Evolutionary conservation across 2,797 vertebrate species (phyloP).

Genomic region (Brotula barbata): DNA sequence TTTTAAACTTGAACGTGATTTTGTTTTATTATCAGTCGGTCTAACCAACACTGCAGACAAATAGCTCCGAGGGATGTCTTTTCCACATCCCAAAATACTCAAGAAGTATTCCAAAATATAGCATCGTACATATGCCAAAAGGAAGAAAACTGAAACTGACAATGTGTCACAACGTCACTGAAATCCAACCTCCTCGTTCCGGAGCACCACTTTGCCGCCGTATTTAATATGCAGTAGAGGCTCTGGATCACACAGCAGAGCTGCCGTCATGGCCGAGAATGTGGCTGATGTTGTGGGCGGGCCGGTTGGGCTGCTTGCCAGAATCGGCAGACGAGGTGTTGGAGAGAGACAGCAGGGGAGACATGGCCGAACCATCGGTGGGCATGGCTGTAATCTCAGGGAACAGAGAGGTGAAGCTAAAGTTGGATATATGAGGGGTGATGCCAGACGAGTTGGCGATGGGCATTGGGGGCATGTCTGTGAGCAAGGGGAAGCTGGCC

Average conservation of each 20-base stretch:
- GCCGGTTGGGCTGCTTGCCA: conserved; percentile 94
- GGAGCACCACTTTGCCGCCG: conserved; percentile 5
- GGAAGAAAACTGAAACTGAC: conserved; percentile 9
- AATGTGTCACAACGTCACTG: neutral
- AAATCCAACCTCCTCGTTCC: conserved; percentile 12
- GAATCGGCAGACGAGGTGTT: conserved; percentile 92
- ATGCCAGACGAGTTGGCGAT: conserved; percentile 90
- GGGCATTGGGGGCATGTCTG: conserved; percentile 97
- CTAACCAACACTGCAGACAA: conserved; percentile 46
- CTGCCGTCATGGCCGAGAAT: conserved; percentile 98
- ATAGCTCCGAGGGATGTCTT: conserved; percentile 6
- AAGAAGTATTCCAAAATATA: conserved; percentile 40
- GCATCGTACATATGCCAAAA: conserved; percentile 18
- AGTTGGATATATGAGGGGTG: conserved; percentile 93
- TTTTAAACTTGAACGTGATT: conserved; percentile 49
- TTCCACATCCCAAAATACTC: conserved; percentile 20
- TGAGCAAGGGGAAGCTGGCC: conserved; percentile 93
- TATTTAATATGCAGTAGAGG: conserved; percentile 30
- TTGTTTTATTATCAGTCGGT: conserved; percentile 45
- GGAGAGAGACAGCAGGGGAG: conserved; percentile 92
- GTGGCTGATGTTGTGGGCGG: conserved; percentile 99
- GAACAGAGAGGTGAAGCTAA: conserved; percentile 96
- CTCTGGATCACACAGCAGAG: conserved; percentile 85
- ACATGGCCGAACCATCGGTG: conserved; percentile 92
- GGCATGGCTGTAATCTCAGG: conserved; percentile 97